Evolutionary conservation across 2,888 invertebrate species (phyloP), one percentile per base, ranked within the genome.

Genomic region (Leptogaster cylindrica): DNA sequence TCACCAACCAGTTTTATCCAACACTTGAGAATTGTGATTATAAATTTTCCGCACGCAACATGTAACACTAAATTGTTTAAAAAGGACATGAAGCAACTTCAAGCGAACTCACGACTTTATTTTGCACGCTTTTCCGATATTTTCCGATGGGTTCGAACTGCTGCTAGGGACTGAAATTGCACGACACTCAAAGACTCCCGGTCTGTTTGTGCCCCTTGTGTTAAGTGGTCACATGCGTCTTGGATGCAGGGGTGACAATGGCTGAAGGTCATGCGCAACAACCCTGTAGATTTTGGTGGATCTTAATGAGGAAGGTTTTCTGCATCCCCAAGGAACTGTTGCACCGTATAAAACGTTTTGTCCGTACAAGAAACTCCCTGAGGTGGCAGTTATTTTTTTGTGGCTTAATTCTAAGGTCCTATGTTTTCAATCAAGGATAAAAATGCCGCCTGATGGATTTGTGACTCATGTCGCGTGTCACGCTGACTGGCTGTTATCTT

Each of bases 171-270:
- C 68, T 68, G 44, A 65, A 27, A 52, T n/a, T 14, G 5, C 20
- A 33, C 25, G 18, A 39, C 14, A 2, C 48, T 36, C 36, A 8
- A 25, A 12, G 39, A 31, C 39, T 51, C 18, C n/a, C 27, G 25
- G 14, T 16, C 55, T 33, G 55, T 33, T 14, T 50, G 23, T 44
- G 61, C 25, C 14, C 31, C 55, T 55, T 33, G 33, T 33, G 50
- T 31, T 8, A 12, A 3, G 39, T 68, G 68, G 68, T 68, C 68
- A 68, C 68, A 68, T 68, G 68, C 68, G 68, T 65, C 7, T n/a
- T 51, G 20, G 12, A 27, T 7, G 28, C 31, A 23, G 25, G 66
- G 14, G n/a, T n/a, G 31, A 23, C 8, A 8, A 10, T 25, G 23
- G 4, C 10, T 14, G 23, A 27, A n/a, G n/a, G n/a, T n/a, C 58